phyloP scores from a whole-genome alignment of 2,113 vertebrate genomes.

The Pipa parva region DNA sequence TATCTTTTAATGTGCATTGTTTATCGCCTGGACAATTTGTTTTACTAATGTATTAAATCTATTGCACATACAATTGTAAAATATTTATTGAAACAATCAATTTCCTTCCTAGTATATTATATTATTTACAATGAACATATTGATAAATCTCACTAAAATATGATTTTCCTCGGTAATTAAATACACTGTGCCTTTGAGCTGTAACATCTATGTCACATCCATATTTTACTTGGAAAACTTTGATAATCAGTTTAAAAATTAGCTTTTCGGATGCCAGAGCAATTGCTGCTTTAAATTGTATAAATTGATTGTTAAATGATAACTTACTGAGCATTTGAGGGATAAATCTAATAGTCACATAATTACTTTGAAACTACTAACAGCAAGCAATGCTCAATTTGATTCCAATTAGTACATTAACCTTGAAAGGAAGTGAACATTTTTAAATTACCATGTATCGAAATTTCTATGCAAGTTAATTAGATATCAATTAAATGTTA shows the following conservation, averaged over 20 bases:
- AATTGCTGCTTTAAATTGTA: constrained; percentile 64
- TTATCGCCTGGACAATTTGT: constrained; percentile 34
- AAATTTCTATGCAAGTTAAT: constrained; percentile 52
- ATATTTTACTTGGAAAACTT: constrained; percentile 52
- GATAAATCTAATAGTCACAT: constrained; percentile 64
- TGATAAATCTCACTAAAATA: constrained; percentile 35
- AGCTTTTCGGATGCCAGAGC: constrained; percentile 56
- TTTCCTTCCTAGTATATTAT: constrained; percentile 29
- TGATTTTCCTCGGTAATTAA: constrained; percentile 48
- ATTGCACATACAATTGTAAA: constrained; percentile 34
- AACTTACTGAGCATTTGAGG: constrained; percentile 62
- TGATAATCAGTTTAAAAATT: constrained; percentile 50
- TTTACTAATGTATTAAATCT: constrained; percentile 27
- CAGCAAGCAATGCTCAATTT: constrained; percentile 66
- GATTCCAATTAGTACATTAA: constrained; percentile 58
- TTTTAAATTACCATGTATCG: constrained; percentile 43
- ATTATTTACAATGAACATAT: constrained; percentile 32
- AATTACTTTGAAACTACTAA: constrained; percentile 69
- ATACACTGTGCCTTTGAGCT: constrained; percentile 38
- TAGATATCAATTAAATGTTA: constrained; percentile 61
- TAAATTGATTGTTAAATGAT: constrained; percentile 60
- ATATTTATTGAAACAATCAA: constrained; percentile 37
- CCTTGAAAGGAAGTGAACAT: constrained; percentile 57
- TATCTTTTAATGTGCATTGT: constrained; percentile 40
- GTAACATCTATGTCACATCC: constrained; percentile 41